Base-by-base conservation (phyloP, 1,140 invertebrate species). In the Penaeus indicus region DNA sequence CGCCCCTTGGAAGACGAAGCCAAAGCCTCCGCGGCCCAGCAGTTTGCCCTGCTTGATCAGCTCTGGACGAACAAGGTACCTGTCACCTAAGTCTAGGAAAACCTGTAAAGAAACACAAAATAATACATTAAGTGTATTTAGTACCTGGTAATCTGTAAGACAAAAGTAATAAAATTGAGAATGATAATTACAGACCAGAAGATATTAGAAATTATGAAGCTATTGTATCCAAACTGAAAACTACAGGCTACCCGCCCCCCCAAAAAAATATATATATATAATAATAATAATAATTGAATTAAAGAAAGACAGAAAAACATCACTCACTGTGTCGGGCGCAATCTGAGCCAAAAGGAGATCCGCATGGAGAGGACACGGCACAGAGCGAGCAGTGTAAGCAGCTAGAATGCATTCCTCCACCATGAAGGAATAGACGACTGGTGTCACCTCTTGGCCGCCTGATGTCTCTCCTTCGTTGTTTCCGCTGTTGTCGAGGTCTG, bases 1-100 rank as follows among this genome's bases (percentile, higher is more conserved):
- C 3, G 94, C 95, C 25, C 94, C 98, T 92, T 96, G 95, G 92
- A 98, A 98, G 1, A 99, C 99, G 92, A 99, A 98, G 1, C 99
- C 98, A 94, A 99, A 99, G 0, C 98, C 98, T 0, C 99, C 99
- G 62, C 98, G 95, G 0, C 99, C 99, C n/a, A 98, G 93, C 92
- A 97, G 94, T 88, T 95, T 95, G 0, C 96, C 97, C 81, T 96
- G 93, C 62, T 95, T 95, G 8, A 99, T 95, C 87, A 96, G 95
- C 69, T 97, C 96, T 64, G 96, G 95, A 90, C 95, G 95, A 72
- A 98, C 96, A 0, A 98, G 93, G 85, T 96, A 94, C 72, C 95
- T 94, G 60, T 96, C 95, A 4, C 96, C 96, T 25, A 99, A 94
- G 93, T 90, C 90, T 61, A 90, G 81, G 81, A 90, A 88, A 27